Percentiles rank a stretch among this genome's conserved stretches.
Conservation (phyloP, 2,888 invertebrate genomes). For the Tetheella fluctuosa region DNA sequence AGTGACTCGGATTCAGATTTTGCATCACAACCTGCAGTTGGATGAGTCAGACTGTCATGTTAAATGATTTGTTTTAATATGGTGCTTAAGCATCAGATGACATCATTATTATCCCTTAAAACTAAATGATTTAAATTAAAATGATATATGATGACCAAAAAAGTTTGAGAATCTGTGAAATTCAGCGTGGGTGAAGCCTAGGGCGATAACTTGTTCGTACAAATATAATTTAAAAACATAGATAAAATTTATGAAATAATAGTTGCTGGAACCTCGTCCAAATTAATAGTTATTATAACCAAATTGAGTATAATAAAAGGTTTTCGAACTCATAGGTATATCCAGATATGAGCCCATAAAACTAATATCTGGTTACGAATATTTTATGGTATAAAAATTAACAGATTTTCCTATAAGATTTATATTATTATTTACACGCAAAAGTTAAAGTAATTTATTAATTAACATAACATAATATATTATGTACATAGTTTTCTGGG, state of each 20-base stretch:
- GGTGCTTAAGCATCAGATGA: not conserved
- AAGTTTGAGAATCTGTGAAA: not conserved
- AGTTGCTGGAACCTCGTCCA: not conserved
- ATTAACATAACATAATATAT: too few species aligned
- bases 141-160: not conserved
- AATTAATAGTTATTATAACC: not conserved
- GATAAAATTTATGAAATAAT: not conserved
- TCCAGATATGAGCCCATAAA: too few species aligned
- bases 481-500: too few species aligned
- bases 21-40: conserved; percentile 3
- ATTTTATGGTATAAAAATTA: too few species aligned
- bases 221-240: conserved; percentile 15
- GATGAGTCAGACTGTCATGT: not conserved
- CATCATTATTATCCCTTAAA: not conserved
- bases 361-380: too few species aligned
- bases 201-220: not conserved
- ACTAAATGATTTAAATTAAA: not conserved
- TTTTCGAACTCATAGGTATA: not conserved
- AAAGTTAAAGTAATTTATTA: too few species aligned
- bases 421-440: too few species aligned
- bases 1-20: not conserved
- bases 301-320: not conserved
- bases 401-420: too few species aligned
- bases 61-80: not conserved
- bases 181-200: not conserved